Percentiles rank a stretch among this genome's conserved stretches.
Evolutionary conservation across 2,113 vertebrate species (phyloP).

Genomic region (Malurus melanocephalus): DNA sequence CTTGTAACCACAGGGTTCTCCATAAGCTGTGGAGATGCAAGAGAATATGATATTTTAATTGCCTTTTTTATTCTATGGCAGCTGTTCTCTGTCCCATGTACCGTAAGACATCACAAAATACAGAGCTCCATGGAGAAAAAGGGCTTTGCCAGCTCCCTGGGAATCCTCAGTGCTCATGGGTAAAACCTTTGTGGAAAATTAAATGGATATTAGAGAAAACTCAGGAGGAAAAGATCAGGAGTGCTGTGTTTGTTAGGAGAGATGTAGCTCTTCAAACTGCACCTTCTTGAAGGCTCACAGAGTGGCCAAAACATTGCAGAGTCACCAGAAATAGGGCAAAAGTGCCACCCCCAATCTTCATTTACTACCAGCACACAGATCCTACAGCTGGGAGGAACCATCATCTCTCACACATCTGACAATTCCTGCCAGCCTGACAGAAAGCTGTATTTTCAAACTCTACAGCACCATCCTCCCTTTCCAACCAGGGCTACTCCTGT

Average conservation of each 20-base stretch:
- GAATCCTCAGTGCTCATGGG: neutral
- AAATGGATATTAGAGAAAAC: neutral
- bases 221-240: neutral
- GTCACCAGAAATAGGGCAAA: neutral
- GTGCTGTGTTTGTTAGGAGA: neutral
- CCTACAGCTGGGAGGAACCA: neutral
- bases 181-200: neutral
- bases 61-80: neutral
- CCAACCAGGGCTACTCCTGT: neutral
- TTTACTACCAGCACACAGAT: neutral
- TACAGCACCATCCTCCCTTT: neutral
- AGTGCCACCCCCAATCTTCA: neutral
- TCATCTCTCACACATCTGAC: fast-evolving
- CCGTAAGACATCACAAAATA: neutral
- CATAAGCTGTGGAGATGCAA: neutral
- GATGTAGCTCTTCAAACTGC: neutral
- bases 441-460: neutral
- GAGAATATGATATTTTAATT: neutral
- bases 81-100: neutral
- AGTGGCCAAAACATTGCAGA: neutral
- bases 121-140: neutral
- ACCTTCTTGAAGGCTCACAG: neutral
- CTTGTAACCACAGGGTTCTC: neutral
- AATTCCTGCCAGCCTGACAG: neutral
- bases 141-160: neutral